Conservation (phyloP, 2,888 invertebrate species). For the Epinotia bilunana region DNA sequence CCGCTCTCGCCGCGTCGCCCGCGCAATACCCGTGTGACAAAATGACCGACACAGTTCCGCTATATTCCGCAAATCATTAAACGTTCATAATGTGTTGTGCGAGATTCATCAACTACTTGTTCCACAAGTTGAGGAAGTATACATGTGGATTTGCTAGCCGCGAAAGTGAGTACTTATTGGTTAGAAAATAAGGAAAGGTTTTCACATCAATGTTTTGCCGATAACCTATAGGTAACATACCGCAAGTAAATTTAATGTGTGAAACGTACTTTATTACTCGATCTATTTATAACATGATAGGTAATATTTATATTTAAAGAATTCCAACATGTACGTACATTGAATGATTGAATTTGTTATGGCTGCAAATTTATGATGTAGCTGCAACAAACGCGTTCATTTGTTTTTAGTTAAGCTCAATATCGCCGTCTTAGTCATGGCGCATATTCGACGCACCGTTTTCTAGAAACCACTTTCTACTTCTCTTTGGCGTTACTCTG, state of each 20-base stretch:
- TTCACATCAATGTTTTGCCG: conserved; percentile 22
- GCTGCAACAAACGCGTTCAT: conserved; percentile 3
- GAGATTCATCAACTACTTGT: conserved; percentile 75
- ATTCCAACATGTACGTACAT: conserved; percentile 20
- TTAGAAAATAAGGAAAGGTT: conserved; percentile 33
- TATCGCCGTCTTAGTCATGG: conserved; percentile 9
- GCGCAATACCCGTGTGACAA: conserved; percentile 56
- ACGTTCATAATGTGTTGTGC: conserved; percentile 77
- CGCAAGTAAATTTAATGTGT: conserved; percentile 16
- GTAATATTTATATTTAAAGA: conserved; percentile 20
- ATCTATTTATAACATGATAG: conserved; percentile 29
- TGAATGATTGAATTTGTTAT: conserved; percentile 34
- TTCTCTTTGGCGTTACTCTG: conserved; percentile 16
- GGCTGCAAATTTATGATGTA: conserved; percentile 5
- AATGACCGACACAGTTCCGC: conserved; percentile 66
- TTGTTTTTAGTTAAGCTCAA: conserved; percentile 13
- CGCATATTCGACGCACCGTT: conserved; percentile 19
- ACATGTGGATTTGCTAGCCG: conserved; percentile 79
- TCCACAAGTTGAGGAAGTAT: conserved; percentile 80
- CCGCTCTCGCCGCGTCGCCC: conserved; percentile 48
- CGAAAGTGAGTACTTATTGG: conserved; percentile 72
- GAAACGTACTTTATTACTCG: conserved; percentile 10
- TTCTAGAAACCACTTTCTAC: conserved; percentile 39
- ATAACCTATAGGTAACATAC: conserved; percentile 10
- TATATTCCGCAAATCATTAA: conserved; percentile 48